A percentile compares a stretch with the other conserved stretches of the same genome.
Evolutionary conservation across 2,113 vertebrate genomes (phyloP).

Genomic region (Climacteris rufus): DNA sequence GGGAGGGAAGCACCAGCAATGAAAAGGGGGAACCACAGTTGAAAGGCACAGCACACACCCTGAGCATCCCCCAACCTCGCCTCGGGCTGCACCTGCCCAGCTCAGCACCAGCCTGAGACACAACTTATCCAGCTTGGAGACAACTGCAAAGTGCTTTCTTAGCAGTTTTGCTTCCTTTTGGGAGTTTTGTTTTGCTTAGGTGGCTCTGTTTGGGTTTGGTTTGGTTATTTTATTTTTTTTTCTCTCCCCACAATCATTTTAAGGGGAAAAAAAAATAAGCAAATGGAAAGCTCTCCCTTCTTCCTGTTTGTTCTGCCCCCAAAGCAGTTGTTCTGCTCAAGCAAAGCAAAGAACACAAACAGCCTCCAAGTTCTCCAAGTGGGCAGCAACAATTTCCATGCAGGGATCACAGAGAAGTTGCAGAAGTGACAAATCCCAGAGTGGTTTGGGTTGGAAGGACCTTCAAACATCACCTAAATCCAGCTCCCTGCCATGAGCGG

Average conservation of each 20-base stretch:
- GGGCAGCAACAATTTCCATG: not conserved
- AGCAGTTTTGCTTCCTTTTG: not conserved
- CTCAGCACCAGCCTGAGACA: not conserved
- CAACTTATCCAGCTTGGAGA: fast-evolving
- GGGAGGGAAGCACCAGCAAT: slow-evolving; percentile 60
- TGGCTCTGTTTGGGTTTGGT: not conserved
- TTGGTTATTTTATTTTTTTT: not conserved
- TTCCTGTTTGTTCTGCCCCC: not conserved
- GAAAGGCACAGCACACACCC: not conserved
- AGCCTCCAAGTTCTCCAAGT: not conserved
- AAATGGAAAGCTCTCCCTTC: not conserved
- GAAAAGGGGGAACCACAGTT: slow-evolving; percentile 50
- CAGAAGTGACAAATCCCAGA: not conserved
- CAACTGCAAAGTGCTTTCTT: not conserved
- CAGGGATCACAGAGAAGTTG: no score
- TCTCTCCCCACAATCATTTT: fast-evolving
- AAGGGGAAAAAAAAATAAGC: fast-evolving
- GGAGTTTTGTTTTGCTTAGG: not conserved
- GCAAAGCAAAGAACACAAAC: not conserved
- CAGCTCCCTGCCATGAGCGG: not conserved
- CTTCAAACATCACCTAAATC: not conserved
- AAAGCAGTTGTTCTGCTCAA: not conserved
- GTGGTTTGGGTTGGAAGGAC: not conserved
- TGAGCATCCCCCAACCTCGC: not conserved
- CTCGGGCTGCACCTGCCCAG: fast-evolving